Evolutionary conservation across 2,797 vertebrate species (phyloP), one percentile per base, ranked within the genome.

Genomic region (Coranthus polyacanthus): DNA sequence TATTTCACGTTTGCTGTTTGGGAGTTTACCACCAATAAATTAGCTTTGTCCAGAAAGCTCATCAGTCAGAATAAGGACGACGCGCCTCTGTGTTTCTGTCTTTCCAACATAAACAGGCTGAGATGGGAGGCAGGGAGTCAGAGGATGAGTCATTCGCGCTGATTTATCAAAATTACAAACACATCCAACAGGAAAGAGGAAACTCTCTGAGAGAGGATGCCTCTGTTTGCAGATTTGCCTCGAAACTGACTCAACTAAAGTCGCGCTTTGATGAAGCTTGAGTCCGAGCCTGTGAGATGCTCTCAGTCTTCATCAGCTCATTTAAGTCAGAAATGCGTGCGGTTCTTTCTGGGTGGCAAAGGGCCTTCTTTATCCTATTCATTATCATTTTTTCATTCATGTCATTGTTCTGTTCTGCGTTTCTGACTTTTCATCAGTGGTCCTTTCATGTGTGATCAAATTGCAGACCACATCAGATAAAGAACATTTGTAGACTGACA

Each of bases 381-480:
- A 18, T 54, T 42, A 42, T 16, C n/a, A 12, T 21, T 52, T 56
- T n/a, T 51, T 52, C 45, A 36, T 24, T 54, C 54, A 51, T 37
- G 34, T 67, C 36, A 9, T 20, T 26, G 16, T 38, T 17, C 62
- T 21, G 45, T 44, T 60, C 20, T 34, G 38, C 52, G 37, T 65
- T 80, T 76, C 64, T 34, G 50, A 52, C 29, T 60, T 68, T 42
- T 69, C 75, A 68, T 57, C 38, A 5, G 50, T 3, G 11, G 39
- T 41, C 34, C 51, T 79, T 73, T 82, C 26, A 84, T 72, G 69
- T 20, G 54, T 6, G 67, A 26, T 75, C 72, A 51, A 16, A 68
- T 80, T 73, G 37, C 77, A 29, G n/a, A 32, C 50, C 10, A 5
- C 56, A 82, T 77, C 84, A 78, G 78, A 83, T 82, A 81, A 72